Evolutionary conservation across 2,113 vertebrate genomes (phyloP).

Genomic region (Limanda limanda): DNA sequence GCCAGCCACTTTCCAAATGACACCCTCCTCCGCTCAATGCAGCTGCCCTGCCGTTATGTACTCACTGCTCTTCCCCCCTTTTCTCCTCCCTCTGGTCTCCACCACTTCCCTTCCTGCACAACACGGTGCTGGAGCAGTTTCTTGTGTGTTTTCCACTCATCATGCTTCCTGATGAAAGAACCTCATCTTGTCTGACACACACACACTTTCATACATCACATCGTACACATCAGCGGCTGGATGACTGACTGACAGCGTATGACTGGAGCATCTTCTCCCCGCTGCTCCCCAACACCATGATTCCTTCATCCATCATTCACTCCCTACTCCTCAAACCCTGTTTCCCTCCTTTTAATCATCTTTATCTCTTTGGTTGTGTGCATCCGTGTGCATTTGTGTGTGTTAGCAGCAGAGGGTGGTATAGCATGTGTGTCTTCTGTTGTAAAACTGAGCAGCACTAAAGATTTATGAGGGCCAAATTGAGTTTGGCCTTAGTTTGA

Average conservation of each 20-base stretch:
- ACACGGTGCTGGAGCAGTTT: conserved; percentile 36
- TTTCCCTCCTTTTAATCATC: conserved; percentile 66
- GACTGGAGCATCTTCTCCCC: conserved; percentile 55
- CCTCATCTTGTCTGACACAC: conserved; percentile 35
- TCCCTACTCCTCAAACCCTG: conserved; percentile 38
- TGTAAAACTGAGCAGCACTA: conserved; percentile 35
- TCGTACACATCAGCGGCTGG: conserved; percentile 30
- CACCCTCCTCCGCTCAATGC: conserved; percentile 78
- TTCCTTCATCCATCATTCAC: conserved; percentile 62
- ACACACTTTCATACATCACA: conserved; percentile 47
- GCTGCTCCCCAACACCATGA: conserved; percentile 28
- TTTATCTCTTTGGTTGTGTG: conserved; percentile 30
- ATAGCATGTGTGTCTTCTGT: conserved; percentile 32
- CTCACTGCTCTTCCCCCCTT: conserved; percentile 32
- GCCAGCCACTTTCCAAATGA: conserved; percentile 81
- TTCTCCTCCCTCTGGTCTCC: conserved; percentile 11
- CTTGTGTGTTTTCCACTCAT: conserved; percentile 58
- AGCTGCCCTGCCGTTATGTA: conserved; percentile 71
- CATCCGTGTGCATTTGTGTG: conserved; percentile 5
- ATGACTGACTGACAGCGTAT: conserved; percentile 58
- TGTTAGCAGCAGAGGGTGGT: conserved; percentile 35
- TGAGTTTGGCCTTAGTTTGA: conserved; percentile 62
- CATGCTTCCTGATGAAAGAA: conserved; percentile 52
- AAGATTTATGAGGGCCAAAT: conserved; percentile 62
- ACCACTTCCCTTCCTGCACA: conserved; percentile 46